Percentiles rank a stretch among this genome's conserved stretches.
These are phyloP conservation scores for Eulemur macaco DNA, from an alignment of 2,113 vertebrate species.

Conservation along the genomic window DNA sequence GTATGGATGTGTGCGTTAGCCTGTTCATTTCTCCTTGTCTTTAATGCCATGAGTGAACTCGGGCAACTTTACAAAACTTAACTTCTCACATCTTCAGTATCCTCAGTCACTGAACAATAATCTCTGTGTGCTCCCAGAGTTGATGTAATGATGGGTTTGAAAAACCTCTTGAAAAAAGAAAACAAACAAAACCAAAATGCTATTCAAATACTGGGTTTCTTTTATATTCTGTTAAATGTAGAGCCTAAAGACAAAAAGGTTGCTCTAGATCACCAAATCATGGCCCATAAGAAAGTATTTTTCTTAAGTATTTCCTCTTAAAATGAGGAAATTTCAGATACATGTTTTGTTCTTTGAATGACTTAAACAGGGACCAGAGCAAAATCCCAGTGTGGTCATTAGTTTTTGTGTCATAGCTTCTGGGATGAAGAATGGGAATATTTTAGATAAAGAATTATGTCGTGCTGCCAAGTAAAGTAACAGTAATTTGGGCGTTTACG, in stretches of 20 bases:
- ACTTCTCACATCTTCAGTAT: not conserved
- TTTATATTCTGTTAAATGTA: not conserved
- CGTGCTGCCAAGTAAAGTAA: not conserved
- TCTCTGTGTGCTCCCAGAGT: not conserved
- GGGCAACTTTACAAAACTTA: not conserved
- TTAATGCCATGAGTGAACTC: not conserved
- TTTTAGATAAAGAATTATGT: not conserved
- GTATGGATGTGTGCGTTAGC: not conserved
- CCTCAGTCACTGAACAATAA: not conserved
- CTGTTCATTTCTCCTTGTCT: not conserved
- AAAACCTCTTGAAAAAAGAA: not conserved
- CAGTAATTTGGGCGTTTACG: not conserved
- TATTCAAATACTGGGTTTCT: not conserved
- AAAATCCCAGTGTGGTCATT: not conserved
- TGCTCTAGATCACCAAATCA: not conserved
- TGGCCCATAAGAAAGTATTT: not conserved
- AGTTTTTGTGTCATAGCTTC: not conserved
- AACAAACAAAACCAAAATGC: not conserved
- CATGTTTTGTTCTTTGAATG: not conserved
- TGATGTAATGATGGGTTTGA: not conserved
- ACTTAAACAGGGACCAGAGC: not conserved
- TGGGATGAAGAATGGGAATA: not conserved
- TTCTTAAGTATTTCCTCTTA: not conserved
- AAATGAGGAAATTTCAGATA: not conserved
- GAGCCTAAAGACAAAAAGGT: not conserved